These are phyloP conservation scores for Bombylius discolor DNA, from an alignment of 2,888 invertebrate genomes.

Conservation along the genomic window DNA sequence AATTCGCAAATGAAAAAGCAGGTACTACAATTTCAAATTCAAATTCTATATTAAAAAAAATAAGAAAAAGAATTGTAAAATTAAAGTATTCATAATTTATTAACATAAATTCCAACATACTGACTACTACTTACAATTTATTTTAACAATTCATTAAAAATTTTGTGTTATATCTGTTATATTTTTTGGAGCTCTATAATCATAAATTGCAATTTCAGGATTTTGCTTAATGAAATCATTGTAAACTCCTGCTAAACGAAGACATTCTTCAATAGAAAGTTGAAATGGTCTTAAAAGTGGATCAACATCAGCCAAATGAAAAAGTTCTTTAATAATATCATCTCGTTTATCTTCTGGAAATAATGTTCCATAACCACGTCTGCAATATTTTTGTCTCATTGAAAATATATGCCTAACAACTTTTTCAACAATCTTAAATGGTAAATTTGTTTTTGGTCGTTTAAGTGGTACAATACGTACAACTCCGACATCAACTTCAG, in stretches of 20 bases:
- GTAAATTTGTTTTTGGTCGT: conserved; percentile 57
- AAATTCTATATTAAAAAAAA: too few species aligned
- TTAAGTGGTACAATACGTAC: conserved; percentile 73
- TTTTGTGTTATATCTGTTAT: background rate
- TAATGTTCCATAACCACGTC: conserved; percentile 54
- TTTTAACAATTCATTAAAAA: too few species aligned
- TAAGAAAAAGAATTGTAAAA: too few species aligned
- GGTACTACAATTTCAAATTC: too few species aligned
- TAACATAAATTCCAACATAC: too few species aligned
- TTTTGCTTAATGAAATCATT: conserved; percentile 52
- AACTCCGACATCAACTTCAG: conserved; percentile 93
- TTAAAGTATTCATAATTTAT: too few species aligned
- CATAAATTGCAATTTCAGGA: conserved; percentile 52
- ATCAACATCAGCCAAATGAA: conserved; percentile 57
- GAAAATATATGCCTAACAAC: conserved; percentile 75
- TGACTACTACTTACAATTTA: too few species aligned
- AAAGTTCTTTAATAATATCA: conserved; percentile 53
- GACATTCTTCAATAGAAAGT: conserved; percentile 65
- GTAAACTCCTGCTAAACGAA: conserved; percentile 64
- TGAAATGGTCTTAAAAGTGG: conserved; percentile 56
- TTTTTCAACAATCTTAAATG: conserved; percentile 81
- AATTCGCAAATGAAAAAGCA: too few species aligned
- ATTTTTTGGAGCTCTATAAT: conserved; percentile 47
- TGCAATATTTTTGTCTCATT: conserved; percentile 73
- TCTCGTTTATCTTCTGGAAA: conserved; percentile 59